phyloP scores from a whole-genome alignment of 2,888 invertebrate genomes.

The Coenonympha arcania region DNA sequence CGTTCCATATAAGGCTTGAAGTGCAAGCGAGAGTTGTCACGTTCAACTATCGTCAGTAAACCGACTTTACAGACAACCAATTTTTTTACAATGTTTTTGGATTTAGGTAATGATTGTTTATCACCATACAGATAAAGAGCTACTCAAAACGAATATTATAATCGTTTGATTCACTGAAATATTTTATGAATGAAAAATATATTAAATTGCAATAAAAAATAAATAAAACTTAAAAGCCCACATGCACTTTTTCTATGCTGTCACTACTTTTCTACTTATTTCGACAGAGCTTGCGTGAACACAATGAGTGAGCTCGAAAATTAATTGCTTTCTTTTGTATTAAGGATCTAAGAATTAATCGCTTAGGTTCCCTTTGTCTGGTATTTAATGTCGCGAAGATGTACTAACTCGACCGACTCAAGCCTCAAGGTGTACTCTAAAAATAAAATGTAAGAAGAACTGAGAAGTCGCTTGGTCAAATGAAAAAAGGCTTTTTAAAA shows the following conservation, averaged over 20 bases:
- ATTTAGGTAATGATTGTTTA: too few relatives aligned
- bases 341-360: slow-evolving; percentile 13
- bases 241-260: neutral
- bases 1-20: too few relatives aligned
- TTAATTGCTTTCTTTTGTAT: slow-evolving; percentile 17
- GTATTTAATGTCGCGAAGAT: slow-evolving; percentile 1
- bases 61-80: too few relatives aligned
- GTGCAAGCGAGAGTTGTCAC: too few relatives aligned
- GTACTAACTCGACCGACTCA: neutral
- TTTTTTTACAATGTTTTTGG: too few relatives aligned
- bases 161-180: too few relatives aligned
- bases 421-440: neutral
- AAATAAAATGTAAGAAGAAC: neutral
- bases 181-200: neutral
- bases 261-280: slow-evolving; percentile 4
- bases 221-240: too few relatives aligned
- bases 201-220: neutral
- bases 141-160: too few relatives aligned
- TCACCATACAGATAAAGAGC: too few relatives aligned
- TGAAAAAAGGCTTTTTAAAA: neutral
- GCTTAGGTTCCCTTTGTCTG: slow-evolving; percentile 12
- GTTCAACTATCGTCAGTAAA: too few relatives aligned
- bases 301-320: slow-evolving; percentile 8
- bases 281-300: neutral
- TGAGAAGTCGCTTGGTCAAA: neutral